Percentiles rank a stretch among this genome's conserved stretches.
Conservation (phyloP, 2,888 invertebrate species). For the Zhuqinia jingwanae region DNA sequence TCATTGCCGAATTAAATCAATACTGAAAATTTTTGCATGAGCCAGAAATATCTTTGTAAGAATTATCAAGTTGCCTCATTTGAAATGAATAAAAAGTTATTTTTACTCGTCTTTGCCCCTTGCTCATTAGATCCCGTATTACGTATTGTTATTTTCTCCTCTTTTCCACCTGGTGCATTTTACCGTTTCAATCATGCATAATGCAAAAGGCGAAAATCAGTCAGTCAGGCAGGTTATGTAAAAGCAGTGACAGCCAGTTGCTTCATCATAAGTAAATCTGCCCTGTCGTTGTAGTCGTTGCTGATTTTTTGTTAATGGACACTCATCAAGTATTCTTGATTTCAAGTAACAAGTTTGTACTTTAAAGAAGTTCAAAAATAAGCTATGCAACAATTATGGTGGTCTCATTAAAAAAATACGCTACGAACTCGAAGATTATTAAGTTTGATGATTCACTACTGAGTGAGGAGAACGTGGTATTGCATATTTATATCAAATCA, state of each 20-base stretch:
- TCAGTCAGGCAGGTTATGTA: not conserved
- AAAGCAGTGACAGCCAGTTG: not conserved
- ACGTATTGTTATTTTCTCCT: no score
- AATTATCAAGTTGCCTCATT: no score
- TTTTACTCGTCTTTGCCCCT: no score
- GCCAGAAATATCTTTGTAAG: no score
- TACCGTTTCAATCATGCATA: conserved; percentile 3
- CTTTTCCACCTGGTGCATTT: no score
- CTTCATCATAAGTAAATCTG: not conserved
- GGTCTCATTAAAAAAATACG: not conserved
- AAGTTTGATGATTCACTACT: not conserved
- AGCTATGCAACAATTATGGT: not conserved
- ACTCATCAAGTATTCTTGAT: not conserved
- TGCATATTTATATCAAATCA: not conserved
- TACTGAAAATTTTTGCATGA: no score
- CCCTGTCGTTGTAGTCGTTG: not conserved
- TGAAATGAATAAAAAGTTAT: no score
- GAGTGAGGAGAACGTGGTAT: not conserved
- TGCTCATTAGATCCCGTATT: no score
- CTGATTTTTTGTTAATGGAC: not conserved
- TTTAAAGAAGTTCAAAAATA: conserved; percentile 15
- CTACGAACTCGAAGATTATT: not conserved
- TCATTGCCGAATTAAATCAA: no score
- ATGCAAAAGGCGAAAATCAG: not conserved
- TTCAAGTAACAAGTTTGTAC: not conserved